A percentile compares a stretch with the other conserved stretches of the same genome.
phyloP scores from a whole-genome alignment of 2,888 invertebrate genomes.

The Nomada ruficornis region DNA sequence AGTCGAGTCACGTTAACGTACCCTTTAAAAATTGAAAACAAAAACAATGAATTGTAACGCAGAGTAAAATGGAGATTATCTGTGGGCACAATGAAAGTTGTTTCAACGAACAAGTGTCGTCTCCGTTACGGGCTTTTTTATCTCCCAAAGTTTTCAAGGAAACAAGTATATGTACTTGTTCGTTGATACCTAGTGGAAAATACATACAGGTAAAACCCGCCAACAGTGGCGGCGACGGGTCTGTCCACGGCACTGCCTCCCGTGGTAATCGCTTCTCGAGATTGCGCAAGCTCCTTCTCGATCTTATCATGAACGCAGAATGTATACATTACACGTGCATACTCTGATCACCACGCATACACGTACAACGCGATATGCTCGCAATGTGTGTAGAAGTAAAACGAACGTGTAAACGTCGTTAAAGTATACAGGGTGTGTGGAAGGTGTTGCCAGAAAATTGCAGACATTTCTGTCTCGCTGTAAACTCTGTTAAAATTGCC shows the following conservation, averaged over 20 bases:
- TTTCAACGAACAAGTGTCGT: not conserved
- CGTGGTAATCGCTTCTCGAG: conserved; percentile 69
- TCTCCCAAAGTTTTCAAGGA: not conserved
- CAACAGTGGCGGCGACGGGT: conserved; percentile 58
- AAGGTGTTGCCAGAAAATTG: not conserved
- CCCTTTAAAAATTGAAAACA: not conserved
- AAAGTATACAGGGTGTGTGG: not conserved
- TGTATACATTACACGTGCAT: conserved; percentile 46
- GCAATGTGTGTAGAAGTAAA: conserved; percentile 20
- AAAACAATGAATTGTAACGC: not conserved
- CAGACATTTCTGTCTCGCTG: no score
- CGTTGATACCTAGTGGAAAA: conserved; percentile 12
- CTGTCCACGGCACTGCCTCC: conserved; percentile 57
- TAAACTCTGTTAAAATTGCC: no score
- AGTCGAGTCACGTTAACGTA: not conserved
- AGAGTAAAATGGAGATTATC: not conserved
- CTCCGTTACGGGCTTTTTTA: not conserved
- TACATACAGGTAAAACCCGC: conserved; percentile 29
- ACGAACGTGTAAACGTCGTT: conserved; percentile 12
- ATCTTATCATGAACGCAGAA: conserved; percentile 68
- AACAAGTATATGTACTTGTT: not conserved
- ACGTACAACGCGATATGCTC: conserved; percentile 8
- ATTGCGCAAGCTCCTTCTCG: conserved; percentile 72
- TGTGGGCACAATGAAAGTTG: not conserved
- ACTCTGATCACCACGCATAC: not conserved